Conservation (phyloP, 2,797 vertebrate genomes). For the Hirundo rustica region DNA sequence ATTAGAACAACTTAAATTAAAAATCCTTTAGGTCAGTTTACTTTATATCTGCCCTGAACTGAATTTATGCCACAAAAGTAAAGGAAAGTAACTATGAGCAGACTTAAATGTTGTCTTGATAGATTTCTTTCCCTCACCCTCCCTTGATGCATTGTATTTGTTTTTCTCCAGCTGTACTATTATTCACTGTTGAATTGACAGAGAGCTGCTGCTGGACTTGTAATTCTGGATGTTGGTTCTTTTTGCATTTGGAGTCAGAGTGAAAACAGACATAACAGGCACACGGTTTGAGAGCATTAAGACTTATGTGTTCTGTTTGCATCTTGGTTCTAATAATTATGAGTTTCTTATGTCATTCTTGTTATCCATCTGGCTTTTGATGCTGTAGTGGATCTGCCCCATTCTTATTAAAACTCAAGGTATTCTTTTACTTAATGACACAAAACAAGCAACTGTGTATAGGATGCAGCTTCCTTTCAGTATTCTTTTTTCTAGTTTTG, state of each 20-base stretch:
- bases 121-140: not conserved
- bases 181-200: not conserved
- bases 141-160: not conserved
- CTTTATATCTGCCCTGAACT: not conserved
- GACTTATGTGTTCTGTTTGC: not conserved
- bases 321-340: not conserved
- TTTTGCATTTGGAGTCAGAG: not conserved
- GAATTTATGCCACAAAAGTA: not conserved
- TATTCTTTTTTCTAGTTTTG: not conserved
- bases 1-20: not conserved
- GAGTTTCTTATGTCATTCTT: not conserved
- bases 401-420: not conserved
- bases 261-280: not conserved
- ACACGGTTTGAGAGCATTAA: not conserved
- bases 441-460: not conserved
- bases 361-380: not conserved
- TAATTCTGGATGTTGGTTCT: not conserved
- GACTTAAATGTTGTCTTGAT: not conserved
- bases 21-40: not conserved
- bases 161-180: not conserved
- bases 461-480: not conserved
- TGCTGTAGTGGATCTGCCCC: not conserved
- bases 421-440: not conserved
- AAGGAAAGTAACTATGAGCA: not conserved
- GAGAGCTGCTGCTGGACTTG: not conserved